Conservation (phyloP, 1,140 invertebrate genomes). For the Rhynchophorus ferrugineus region DNA sequence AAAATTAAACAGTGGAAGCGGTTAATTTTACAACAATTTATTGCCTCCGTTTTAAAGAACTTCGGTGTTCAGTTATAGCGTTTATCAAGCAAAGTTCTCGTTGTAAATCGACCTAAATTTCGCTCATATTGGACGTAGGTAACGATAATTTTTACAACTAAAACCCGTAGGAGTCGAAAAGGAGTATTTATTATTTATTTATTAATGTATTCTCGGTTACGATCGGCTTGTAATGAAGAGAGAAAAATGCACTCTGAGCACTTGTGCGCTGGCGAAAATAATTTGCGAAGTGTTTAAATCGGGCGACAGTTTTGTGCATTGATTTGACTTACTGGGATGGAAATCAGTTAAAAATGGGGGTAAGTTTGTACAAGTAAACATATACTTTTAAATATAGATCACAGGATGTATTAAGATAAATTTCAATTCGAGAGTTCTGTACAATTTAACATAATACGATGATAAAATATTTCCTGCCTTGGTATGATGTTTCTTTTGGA, state of each 20-base stretch:
- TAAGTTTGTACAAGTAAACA: too few species aligned
- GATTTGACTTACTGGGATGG: background rate
- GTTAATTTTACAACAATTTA: background rate
- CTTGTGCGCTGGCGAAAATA: slow-evolving; percentile 13
- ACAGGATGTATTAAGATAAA: too few species aligned
- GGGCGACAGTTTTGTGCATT: slow-evolving; percentile 6
- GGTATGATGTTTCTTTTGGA: too few species aligned
- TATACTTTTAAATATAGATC: too few species aligned
- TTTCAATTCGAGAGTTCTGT: too few species aligned
- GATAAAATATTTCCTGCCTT: too few species aligned
- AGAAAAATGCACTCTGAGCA: slow-evolving; percentile 19
- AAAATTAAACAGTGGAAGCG: background rate
- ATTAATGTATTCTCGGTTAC: slow-evolving; percentile 21
- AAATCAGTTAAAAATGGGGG: slow-evolving; percentile 10
- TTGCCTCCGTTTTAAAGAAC: background rate
- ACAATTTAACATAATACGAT: too few species aligned
- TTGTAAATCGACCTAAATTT: slow-evolving; percentile 6
- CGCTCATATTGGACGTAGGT: slow-evolving; percentile 1
- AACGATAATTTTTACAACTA: slow-evolving; percentile 17
- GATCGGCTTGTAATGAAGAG: slow-evolving; percentile 18
- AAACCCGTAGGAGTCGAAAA: slow-evolving; percentile 20
- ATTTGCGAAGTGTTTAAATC: slow-evolving; percentile 14
- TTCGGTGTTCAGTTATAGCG: background rate
- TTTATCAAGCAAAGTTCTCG: background rate
- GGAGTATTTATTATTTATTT: slow-evolving; percentile 25